Evolutionary conservation across 2,888 invertebrate species (phyloP), one percentile per base, ranked within the genome.

Genomic region (Petrolisthes manimaculis): DNA sequence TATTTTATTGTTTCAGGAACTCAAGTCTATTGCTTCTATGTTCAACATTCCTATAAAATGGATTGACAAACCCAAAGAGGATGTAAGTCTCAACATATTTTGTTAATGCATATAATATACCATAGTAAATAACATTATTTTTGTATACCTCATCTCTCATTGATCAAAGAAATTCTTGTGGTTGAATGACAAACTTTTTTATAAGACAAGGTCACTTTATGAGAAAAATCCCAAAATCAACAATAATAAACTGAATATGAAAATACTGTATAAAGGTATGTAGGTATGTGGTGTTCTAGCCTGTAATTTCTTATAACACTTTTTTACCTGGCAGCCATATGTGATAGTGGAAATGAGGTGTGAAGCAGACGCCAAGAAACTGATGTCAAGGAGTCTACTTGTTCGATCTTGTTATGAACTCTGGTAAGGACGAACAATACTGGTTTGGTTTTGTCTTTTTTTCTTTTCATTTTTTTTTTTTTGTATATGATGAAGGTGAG

Each of bases 301-400:
- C 12, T 67, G 18, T 67, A 14, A 83, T 61, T 37, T 2, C 37
- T 37, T 37, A 37, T 1, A 37, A 37, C 37, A 67, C 18, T 53
- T 81, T 21, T 51, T 69, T 69, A 83, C 9, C n/a, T 78, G 84
- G 69, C 81, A 96, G 94, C 97, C 98, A 0, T 98, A 96, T 93
- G 96, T 97, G 95, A 94, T 97, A 71, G 95, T 97, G 1, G 96
- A 97, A 92, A 94, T 97, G 83, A 94, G 95, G 6, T 95, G 95
- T 9, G 96, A 97, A 93, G 94, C 95, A 84, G 94, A 95, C 90
- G 96, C 95, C 0, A 94, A 94, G 91, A 94, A 95, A 92, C 95
- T 98, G 84, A 96, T 97, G n/a, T 96, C 95, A 75, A 94, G 98
- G 91, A 96, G 97, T 1, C 95, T 98, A 24, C 95, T 96, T 0